These are phyloP conservation scores for Psittacula echo DNA, from an alignment of 2,797 vertebrate genomes.

Conservation along the genomic window DNA sequence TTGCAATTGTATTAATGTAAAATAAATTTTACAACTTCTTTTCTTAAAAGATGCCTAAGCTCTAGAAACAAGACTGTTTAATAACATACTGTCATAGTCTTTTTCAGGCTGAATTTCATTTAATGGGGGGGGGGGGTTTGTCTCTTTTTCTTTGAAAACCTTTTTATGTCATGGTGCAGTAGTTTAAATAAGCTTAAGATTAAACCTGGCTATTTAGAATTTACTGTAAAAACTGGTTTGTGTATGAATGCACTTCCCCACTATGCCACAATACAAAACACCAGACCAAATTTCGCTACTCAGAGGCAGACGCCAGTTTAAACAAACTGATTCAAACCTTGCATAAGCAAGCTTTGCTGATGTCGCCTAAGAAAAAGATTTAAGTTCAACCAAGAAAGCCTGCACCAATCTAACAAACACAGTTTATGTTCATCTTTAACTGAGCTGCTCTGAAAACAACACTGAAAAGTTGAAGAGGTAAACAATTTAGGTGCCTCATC, in stretches of 20 bases:
- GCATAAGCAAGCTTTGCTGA: background rate
- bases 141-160: background rate
- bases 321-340: background rate
- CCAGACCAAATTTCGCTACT: background rate
- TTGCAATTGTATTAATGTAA: conserved; percentile 32
- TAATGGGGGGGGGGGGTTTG: background rate
- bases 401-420: background rate
- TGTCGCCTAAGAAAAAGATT: background rate
- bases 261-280: background rate
- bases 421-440: conserved; percentile 5
- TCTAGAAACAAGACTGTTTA: conserved; percentile 17
- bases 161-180: conserved; percentile 15
- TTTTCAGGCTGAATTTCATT: conserved; percentile 39
- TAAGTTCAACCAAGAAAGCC: background rate
- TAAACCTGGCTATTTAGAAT: conserved; percentile 33
- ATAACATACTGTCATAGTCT: background rate
- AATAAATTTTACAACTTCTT: conserved; percentile 39
- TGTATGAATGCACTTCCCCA: conserved; percentile 6
- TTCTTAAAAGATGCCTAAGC: conserved; percentile 29
- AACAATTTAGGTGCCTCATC: background rate
- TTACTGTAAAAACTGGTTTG: conserved; percentile 1
- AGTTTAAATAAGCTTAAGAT: conserved; percentile 56
- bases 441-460: background rate
- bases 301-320: background rate
- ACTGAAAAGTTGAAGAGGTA: background rate